Evolutionary conservation across 1,140 invertebrate genomes (phyloP), one percentile per base, ranked within the genome.

Genomic region (Drosophila insularis): DNA sequence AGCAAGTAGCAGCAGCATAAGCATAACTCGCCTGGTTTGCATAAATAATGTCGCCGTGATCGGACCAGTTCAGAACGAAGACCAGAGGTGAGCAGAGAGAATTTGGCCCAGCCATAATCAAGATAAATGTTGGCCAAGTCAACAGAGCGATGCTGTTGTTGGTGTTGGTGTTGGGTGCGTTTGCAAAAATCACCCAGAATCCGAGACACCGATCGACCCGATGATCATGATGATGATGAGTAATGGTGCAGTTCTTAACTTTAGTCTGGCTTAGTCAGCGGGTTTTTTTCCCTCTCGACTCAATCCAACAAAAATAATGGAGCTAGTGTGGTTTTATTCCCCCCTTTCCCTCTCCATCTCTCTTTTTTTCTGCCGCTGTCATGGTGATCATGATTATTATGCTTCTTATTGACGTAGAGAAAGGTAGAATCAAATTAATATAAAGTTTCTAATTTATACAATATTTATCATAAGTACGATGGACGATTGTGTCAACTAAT

Each of bases 151-250:
- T 27, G 27, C 6, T 27, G 27, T 27, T 4, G 23, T 27, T 27
- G n/a, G n/a, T n/a, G n/a, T 62, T 71, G 75, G 64, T 67, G 23
- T 40, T 40, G 74, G 76, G 76, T 82, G 84, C 82, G 79, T 77
- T 27, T 82, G 77, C 79, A 78, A 74, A 82, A 77, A 89, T 43
- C 55, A 75, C 65, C 46, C 53, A 69, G 19, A 67, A 56, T 37
- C 37, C 31, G 55, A 27, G 68, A 43, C 60, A 62, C 35, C 72
- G 61, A 66, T 64, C 81, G 73, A 76, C 56, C 78, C 82, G 82
- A 86, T 86, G 82, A 86, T 86, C 82, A 86, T 82, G 87, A 86
- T 87, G 82, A 86, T 86, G 82, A 86, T 86, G 82, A 86, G 82
- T 86, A 86, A 86, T 86, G 82, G 71, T 62, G 50, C 50, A 67